phyloP scores from a whole-genome alignment of 2,888 invertebrate species.

The Aquatica leii region DNA sequence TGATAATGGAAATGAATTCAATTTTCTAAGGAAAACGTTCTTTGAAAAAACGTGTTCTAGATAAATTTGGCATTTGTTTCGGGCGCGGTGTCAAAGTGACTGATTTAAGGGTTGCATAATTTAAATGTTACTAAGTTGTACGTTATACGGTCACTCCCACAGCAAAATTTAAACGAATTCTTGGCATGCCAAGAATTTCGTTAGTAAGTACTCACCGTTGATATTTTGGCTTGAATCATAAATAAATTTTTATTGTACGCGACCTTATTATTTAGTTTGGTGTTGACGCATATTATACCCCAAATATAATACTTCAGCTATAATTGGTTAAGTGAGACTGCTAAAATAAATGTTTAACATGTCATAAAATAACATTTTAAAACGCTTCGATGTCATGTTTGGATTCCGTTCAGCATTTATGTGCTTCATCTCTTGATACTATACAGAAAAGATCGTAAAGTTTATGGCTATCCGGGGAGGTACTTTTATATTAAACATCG shows the following conservation, averaged over 20 bases:
- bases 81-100: slow-evolving; percentile 14
- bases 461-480: slow-evolving; percentile 34
- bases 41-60: neutral
- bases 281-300: slow-evolving; percentile 7
- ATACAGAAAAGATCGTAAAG: slow-evolving; percentile 34
- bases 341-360: slow-evolving; percentile 24
- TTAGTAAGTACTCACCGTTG: neutral
- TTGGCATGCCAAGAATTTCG: slow-evolving; percentile 19
- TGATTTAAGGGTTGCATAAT: slow-evolving; percentile 35
- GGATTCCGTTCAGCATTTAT: slow-evolving; percentile 29
- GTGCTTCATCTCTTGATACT: slow-evolving; percentile 28
- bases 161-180: slow-evolving; percentile 32
- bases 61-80: slow-evolving; percentile 18
- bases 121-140: slow-evolving; percentile 26
- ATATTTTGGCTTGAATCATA: slow-evolving; percentile 6
- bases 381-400: slow-evolving; percentile 27
- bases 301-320: slow-evolving; percentile 10
- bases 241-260: slow-evolving; percentile 6
- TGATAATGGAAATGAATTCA: no score
- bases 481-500: slow-evolving; percentile 38
- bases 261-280: neutral
- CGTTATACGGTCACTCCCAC: slow-evolving; percentile 31
- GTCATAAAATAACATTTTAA: slow-evolving; percentile 27
- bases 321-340: slow-evolving; percentile 13
- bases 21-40: neutral